Evolutionary conservation across 2,888 invertebrate genomes (phyloP), one percentile per base, ranked within the genome.

Genomic region (Apamea monoglypha): DNA sequence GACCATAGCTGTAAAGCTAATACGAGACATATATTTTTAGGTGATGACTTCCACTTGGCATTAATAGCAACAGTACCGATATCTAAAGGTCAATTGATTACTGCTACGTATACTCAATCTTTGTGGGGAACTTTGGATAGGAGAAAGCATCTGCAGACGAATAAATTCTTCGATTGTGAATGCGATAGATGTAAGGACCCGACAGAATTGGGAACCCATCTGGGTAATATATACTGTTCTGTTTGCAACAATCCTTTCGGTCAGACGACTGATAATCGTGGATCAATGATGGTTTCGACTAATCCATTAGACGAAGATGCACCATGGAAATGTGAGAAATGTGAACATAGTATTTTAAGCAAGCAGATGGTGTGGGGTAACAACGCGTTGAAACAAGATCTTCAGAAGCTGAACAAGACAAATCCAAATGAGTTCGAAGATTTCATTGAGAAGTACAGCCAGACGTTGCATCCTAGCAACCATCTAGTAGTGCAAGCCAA

Each of bases 1-100:
- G 97, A 98, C 74, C 98, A 98, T 91, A 97, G 98, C 89, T 98
- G 98, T 91, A 97, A 96, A 83, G 97, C 98, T 44, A 98, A 98
- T 91, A 98, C 98, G 1, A 97, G 97, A 72, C 98, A 98, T 91
- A 96, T 97, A 59, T 98, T 98, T 89, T 88, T 97, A 66, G 97
- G 97, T 75, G 97, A 97, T 25, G 97, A 97, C 70, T 97, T 97
- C 92, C 95, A 97, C 90, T 97, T 98, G 72, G 96, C 97, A 3
- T 94, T 98, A 44, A 96, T 98, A 88, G 98, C 98, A 29, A 97
- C 98, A 16, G 95, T 97, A 64, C 97, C 97, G 25, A 98, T 98
- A 76, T 94, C 97, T 73, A 98, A 98, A 94, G 98, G 98, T 8
- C 97, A 97, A 67, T 94, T 97, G 68, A 97, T 98, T 67, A 97